A percentile compares a stretch with the other conserved stretches of the same genome.
These are phyloP conservation scores for Galaxias olidus DNA, from an alignment of 2,797 vertebrate genomes.

Conservation along the genomic window DNA sequence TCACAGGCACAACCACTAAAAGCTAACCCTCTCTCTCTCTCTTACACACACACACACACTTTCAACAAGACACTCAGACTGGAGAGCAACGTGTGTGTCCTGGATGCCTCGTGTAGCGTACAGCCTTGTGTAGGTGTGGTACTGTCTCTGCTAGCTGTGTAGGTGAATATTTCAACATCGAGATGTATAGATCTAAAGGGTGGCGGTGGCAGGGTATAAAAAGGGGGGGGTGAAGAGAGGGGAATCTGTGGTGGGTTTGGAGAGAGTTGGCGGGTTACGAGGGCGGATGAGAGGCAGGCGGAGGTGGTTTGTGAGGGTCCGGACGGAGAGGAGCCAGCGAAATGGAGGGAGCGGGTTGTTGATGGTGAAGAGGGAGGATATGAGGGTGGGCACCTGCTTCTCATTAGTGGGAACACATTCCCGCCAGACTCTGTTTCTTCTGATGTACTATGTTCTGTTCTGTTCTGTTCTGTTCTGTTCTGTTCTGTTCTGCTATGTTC, in stretches of 20 bases:
- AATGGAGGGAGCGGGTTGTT: neutral
- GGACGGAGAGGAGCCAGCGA: constrained; percentile 5
- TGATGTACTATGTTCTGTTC: neutral
- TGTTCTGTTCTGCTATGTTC: neutral
- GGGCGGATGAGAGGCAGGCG: constrained; percentile 44
- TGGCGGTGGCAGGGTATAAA: no score
- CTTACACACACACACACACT: no score
- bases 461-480: neutral
- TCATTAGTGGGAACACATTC: constrained; percentile 10
- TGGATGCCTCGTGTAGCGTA: no score
- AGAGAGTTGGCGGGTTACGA: constrained; percentile 28
- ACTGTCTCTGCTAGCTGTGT: neutral
- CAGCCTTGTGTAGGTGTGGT: neutral
- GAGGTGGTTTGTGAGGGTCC: constrained; percentile 44
- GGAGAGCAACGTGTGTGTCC: no score
- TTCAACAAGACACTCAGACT: no score
- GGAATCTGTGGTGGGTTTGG: neutral
- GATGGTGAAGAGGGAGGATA: constrained; percentile 15
- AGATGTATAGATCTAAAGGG: no score
- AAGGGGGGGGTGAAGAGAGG: constrained; percentile 30
- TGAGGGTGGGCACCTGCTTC: constrained; percentile 23
- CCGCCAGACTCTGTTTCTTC: constrained; percentile 11
- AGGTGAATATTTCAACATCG: constrained; percentile 47
- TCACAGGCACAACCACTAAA: no score
- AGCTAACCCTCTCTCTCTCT: no score